Evolutionary conservation across 2,888 invertebrate genomes (phyloP).

Genomic region (Lottia scabra): DNA sequence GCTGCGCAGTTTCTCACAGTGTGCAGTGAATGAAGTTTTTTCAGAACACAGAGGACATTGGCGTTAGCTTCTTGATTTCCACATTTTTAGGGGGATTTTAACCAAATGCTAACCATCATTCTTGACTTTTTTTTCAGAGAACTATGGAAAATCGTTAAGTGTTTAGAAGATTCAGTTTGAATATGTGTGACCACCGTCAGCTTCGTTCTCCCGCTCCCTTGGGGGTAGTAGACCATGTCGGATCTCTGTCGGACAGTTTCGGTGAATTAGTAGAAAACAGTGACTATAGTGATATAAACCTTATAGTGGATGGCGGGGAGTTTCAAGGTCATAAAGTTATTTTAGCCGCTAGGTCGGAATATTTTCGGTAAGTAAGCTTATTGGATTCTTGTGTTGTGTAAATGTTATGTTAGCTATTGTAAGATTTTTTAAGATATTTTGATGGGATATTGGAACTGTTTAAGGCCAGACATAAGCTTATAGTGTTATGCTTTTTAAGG

Average conservation of each 20-base stretch:
- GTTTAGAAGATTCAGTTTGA: neutral
- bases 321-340: slow-evolving; percentile 85
- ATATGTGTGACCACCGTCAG: slow-evolving; percentile 68
- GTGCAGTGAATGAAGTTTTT: no score
- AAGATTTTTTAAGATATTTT: no score
- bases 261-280: slow-evolving; percentile 86
- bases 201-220: slow-evolving; percentile 65
- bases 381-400: no score
- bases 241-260: slow-evolving; percentile 85
- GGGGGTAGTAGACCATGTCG: slow-evolving; percentile 80
- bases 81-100: no score
- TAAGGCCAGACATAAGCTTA: no score
- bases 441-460: no score
- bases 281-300: slow-evolving; percentile 90
- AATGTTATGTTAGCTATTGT: no score
- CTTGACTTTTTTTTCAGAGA: neutral
- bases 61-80: no score
- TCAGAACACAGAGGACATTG: no score
- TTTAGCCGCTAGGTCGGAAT: slow-evolving; percentile 94
- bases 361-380: slow-evolving; percentile 87
- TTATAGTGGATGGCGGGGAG: slow-evolving; percentile 82
- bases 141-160: neutral
- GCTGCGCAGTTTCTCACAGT: no score
- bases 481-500: no score
- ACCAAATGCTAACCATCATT: no score